Evolutionary conservation across 2,888 invertebrate genomes (phyloP).

Genomic region (Folsomia candida): DNA sequence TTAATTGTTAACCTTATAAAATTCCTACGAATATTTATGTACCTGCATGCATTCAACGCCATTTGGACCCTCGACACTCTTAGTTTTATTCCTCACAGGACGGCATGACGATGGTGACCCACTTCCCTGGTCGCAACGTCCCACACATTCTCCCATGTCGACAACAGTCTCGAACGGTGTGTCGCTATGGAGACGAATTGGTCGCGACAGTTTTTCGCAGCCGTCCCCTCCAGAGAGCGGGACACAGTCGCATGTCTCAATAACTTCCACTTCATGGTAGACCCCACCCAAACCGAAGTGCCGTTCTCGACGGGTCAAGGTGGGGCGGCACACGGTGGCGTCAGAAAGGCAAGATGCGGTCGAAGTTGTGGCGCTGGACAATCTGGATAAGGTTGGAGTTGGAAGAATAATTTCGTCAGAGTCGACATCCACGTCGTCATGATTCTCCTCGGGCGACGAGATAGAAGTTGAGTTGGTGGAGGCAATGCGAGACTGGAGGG

Average conservation of each 20-base stretch:
- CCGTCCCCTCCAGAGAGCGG: constrained; percentile 22
- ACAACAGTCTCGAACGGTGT: constrained; percentile 45
- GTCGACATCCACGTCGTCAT: constrained; percentile 1
- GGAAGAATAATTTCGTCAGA: neutral
- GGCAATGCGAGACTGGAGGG: constrained; percentile 33
- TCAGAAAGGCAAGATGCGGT: neutral
- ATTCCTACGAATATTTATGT: too few species aligned
- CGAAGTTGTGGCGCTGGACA: constrained; percentile 35
- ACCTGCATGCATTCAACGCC: constrained; percentile 53
- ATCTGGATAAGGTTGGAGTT: constrained; percentile 24
- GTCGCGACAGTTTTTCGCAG: constrained; percentile 34
- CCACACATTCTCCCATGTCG: constrained; percentile 42
- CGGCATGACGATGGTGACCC: constrained; percentile 46
- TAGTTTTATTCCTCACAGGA: constrained; percentile 47
- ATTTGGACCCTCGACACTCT: constrained; percentile 51
- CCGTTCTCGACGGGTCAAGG: constrained; percentile 33
- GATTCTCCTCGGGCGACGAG: neutral
- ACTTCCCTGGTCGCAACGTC: constrained; percentile 27
- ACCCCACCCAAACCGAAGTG: constrained; percentile 41
- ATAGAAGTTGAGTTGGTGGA: neutral
- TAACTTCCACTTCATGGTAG: constrained; percentile 41
- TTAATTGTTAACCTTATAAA: too few species aligned
- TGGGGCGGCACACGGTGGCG: constrained; percentile 13
- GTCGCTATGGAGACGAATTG: constrained; percentile 35
- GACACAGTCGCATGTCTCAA: constrained; percentile 46